Base-by-base conservation (phyloP, 2,797 vertebrate genomes). In the Poecile montanus region DNA sequence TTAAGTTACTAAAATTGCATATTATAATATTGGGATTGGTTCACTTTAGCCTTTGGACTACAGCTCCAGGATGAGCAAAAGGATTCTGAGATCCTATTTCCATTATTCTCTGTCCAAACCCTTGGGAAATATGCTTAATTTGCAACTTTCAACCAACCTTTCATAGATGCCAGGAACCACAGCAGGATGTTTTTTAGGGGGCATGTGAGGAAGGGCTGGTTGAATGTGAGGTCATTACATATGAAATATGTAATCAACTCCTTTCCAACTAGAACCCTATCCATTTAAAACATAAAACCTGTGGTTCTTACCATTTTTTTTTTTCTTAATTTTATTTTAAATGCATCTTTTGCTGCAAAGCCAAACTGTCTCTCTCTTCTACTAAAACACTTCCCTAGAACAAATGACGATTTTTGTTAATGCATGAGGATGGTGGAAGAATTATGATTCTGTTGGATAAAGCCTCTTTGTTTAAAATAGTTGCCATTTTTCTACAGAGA, bases 391-490 rank as follows among this genome's bases (percentile, higher is more conserved):
- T 97, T 65, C 65, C 53, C 50, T 74, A 95, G 89, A 98, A 96
- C 74, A 97, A 97, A 96, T 92, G 88, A 96, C 10, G 32, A 60
- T 80, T 97, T 97, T 94, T 95, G 82, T 94, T 91, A 96, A 97
- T 96, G 73, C 79, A 62, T 91, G 89, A 78, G 67, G 93, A 96
- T 57, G 72, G 77, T 75, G 57, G 87, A 96, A 97, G 91, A 97
- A 96, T 96, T 96, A 97, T 94, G 91, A 90, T 95, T 94, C 91
- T 78, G 25, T 68, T 82, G 79, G 95, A 98, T 97, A 97, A 97
- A 96, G 97, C 96, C 92, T 94, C 95, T 97, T 97, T 97, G 77
- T 94, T 98, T 97, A 97, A 97, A 96, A 97, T 96, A 96, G 91
- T 96, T 98, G 85, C 89, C 84, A 95, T 97, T 97, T 98, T 97